phyloP scores from a whole-genome alignment of 64 coral and sea anemone genomes.

The Anthopleura sola region DNA sequence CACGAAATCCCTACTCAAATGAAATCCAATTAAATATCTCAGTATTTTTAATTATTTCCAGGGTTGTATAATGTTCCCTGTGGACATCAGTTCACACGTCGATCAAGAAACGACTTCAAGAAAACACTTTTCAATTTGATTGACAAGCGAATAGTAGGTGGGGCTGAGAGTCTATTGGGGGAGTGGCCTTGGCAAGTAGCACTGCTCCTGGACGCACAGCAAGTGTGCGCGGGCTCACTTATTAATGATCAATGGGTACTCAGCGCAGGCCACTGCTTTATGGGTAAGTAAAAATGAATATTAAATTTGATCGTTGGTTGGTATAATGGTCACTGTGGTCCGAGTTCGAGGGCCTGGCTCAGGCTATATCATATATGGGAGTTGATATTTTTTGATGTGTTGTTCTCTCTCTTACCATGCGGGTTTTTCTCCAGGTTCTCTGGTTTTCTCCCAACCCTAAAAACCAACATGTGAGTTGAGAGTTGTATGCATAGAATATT shows the following conservation, averaged over 20 bases:
- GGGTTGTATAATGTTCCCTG: not conserved
- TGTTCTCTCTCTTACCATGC: too few species aligned
- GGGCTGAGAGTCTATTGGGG: conserved; percentile 38
- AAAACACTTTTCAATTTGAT: not conserved
- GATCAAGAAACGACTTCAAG: not conserved
- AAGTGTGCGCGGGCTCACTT: conserved; percentile 78
- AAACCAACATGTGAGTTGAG: too few species aligned
- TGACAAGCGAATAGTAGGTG: conserved; percentile 80
- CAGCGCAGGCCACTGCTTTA: conserved; percentile 75
- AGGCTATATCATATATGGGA: too few species aligned
- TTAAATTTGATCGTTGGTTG: too few species aligned
- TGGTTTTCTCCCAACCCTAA: too few species aligned
- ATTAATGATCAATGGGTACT: conserved; percentile 57
- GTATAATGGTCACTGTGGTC: too few species aligned
- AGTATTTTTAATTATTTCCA: not conserved
- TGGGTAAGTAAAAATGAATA: conserved; percentile 49
- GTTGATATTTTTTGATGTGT: too few species aligned
- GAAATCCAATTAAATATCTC: not conserved
- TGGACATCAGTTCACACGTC: conserved; percentile 1
- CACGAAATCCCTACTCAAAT: too few species aligned
- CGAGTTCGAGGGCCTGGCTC: too few species aligned
- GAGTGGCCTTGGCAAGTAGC: conserved; percentile 90
- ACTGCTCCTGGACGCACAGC: conserved; percentile 58
- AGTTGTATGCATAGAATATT: too few species aligned
- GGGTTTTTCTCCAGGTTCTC: too few species aligned